Base-by-base conservation (phyloP, 2,888 invertebrate genomes). In the Sarcophaga caerulescens region DNA sequence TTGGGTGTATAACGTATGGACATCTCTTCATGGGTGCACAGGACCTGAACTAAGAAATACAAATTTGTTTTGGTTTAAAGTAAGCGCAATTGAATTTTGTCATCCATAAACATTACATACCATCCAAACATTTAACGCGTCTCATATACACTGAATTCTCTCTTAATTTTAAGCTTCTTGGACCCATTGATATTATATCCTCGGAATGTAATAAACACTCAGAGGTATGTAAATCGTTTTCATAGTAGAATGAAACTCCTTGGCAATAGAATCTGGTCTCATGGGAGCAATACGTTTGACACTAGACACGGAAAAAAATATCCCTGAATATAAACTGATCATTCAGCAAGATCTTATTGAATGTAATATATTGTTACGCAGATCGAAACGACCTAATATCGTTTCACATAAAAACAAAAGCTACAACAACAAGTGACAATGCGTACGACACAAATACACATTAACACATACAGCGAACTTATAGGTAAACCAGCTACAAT, bases 41-140 rank as follows among this genome's bases (percentile, higher is more conserved):
- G 95, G 1, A 98, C 97, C 85, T 95, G 95, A 88, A 98, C 98
- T 98, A 93, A 84, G 6, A 23, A 8, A 47, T 5, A 14, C 23
- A 23, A 0, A 12, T 59, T 23, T 12, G 0, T 11, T 5, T 12
- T 71, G 11, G 5, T 52, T 57, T 23, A 5, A 63, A n/a, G n/a
- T 45, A 17, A 47, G 47, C 47, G 45, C 17, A 35, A 62, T 59
- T 68, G 17, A 3, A 19, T n/a, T 21, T 21, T 44, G 0, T 6
- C 11, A 21, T 47, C 68, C 5, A 11, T 70, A 12, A 12, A 47
- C 0, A 25, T n/a, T n/a, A 93, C 95, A 94, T 93, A 98, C 98
- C 95, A 92, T 98, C 97, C 52, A 98, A 94, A 91, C 98, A 98
- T 85, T 96, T 95, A 69, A 97, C 97, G 88, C 96, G 95, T 89